Evolutionary conservation across 2,113 vertebrate species (phyloP).

Genomic region (Pseudopodoces humilis): DNA sequence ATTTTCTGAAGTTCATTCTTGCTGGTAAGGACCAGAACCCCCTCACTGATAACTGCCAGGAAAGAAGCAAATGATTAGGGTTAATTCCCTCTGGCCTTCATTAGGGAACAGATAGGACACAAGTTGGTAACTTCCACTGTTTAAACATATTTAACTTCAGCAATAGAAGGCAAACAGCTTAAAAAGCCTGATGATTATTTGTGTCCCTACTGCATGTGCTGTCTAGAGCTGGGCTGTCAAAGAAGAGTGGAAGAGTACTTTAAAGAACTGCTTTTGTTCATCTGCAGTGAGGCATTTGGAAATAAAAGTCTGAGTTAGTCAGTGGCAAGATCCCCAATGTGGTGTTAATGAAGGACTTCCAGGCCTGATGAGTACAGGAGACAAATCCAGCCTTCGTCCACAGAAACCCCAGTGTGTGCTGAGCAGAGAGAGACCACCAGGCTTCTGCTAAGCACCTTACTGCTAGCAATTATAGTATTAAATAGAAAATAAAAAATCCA

Average conservation of each 20-base stretch:
- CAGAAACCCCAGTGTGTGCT: background rate
- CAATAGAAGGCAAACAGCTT: slow-evolving; percentile 7
- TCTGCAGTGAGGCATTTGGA: background rate
- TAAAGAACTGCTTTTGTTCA: background rate
- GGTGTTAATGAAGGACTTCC: background rate
- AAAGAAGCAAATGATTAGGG: slow-evolving; percentile 2
- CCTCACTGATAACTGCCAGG: slow-evolving; percentile 1
- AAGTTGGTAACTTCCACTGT: slow-evolving; percentile 4
- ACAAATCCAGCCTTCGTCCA: background rate
- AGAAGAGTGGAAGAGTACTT: background rate
- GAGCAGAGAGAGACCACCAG: background rate
- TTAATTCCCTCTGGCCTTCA: slow-evolving; percentile 49
- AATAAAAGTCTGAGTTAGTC: background rate
- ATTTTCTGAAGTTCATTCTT: slow-evolving; percentile 39
- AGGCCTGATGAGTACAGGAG: background rate
- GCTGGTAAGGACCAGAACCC: background rate
- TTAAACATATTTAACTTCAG: slow-evolving; percentile 35
- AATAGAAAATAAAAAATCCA: background rate
- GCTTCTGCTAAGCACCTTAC: background rate
- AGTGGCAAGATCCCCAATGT: background rate
- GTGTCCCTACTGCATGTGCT: background rate
- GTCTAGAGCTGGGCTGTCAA: background rate
- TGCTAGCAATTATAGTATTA: background rate
- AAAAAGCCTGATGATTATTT: background rate
- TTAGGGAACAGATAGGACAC: slow-evolving; percentile 22